Evolutionary conservation across 37 sponge, comb jelly and placozoan species (phyloP), one percentile per base, ranked within the genome.

Genomic region (Spongilla lacustris): DNA sequence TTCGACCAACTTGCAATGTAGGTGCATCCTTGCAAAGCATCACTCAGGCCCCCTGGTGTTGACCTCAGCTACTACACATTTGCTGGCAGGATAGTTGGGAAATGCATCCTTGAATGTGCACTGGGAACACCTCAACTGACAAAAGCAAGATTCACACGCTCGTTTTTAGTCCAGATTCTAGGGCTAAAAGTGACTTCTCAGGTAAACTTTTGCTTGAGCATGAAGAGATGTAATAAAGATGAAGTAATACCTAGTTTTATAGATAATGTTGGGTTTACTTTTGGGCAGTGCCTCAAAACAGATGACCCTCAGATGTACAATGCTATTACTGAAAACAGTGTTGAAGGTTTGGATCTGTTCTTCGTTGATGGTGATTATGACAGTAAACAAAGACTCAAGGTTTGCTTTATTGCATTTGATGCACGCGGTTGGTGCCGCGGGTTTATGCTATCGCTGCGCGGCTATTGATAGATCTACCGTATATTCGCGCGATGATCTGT

Each of bases 91-190:
- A 50, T 98, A 36, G 94, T 98, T 33, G 98, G 98, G 17, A 96
- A 96, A 71, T 96, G 98, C 87, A 68, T 98, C 24, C 92, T 87
- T 73, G 98, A 98, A 74, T 90, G 92, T 74, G 90, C 97, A 24
- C 31, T 85, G 74, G 92, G 90, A n/a, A 93, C 88, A 58, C 50
- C 84, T 9, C 84, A 91, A 27, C 71, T 90, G 36, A 90, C 95
- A 36, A 93, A 93, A 33, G 98, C 98, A 25, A 72, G 93, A 22
- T 94, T 98, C 75, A 94, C 92, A 66, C 83, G 98, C 19, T 96
- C 96, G 21, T 98, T 98, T 58, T 80, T 98, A 48, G 98, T 94
- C 19, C 98, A 98, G 79, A 88, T 98, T 26, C 85, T 98, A 32
- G 98, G 98, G 32, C 86, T 98, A 17, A 80, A 94, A 74, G 84